A percentile compares a stretch with the other conserved stretches of the same genome.
Conservation (phyloP, 2,797 vertebrate species). For the Xenopus petersii region DNA sequence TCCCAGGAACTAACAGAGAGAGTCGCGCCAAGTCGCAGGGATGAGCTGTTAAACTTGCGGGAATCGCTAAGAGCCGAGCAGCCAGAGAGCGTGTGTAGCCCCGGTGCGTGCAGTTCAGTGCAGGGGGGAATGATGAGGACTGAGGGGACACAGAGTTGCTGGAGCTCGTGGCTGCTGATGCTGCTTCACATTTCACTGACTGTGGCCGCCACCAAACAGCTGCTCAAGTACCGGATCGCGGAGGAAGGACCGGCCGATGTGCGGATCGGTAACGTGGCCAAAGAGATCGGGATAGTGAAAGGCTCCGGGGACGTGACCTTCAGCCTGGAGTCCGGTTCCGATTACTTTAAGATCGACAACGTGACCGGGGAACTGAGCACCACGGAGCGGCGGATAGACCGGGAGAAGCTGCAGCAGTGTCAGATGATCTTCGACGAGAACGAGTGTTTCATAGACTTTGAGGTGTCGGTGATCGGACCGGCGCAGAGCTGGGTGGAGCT, state of each 20-base stretch:
- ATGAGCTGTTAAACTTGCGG: conserved; percentile 49
- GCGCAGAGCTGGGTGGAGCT: conserved; percentile 98
- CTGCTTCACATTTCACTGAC: conserved; percentile 80
- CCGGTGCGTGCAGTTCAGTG: conserved; percentile 49
- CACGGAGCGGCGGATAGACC: conserved; percentile 92
- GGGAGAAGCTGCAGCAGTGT: conserved; percentile 96
- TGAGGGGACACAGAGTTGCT: conserved; percentile 57
- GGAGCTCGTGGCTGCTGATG: conserved; percentile 75
- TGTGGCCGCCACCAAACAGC: conserved; percentile 88
- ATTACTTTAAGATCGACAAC: conserved; percentile 98
- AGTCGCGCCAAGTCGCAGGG: conserved; percentile 44
- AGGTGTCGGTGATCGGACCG: conserved; percentile 97
- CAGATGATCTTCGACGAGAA: conserved; percentile 99
- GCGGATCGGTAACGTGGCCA: conserved; percentile 91
- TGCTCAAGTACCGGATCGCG: conserved; percentile 88
- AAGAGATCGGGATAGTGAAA: conserved; percentile 87
- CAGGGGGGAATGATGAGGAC: conserved; percentile 62
- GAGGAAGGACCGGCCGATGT: conserved; percentile 94
- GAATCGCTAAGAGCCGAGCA: not conserved
- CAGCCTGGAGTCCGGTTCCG: conserved; percentile 93
- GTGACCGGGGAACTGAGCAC: conserved; percentile 96
- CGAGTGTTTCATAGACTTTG: conserved; percentile 96
- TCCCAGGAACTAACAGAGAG: conserved; percentile 63
- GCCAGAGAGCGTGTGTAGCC: not conserved
- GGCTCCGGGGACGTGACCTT: conserved; percentile 94